phyloP scores from a whole-genome alignment of 1,140 invertebrate genomes.

The Lethrus apterus region DNA sequence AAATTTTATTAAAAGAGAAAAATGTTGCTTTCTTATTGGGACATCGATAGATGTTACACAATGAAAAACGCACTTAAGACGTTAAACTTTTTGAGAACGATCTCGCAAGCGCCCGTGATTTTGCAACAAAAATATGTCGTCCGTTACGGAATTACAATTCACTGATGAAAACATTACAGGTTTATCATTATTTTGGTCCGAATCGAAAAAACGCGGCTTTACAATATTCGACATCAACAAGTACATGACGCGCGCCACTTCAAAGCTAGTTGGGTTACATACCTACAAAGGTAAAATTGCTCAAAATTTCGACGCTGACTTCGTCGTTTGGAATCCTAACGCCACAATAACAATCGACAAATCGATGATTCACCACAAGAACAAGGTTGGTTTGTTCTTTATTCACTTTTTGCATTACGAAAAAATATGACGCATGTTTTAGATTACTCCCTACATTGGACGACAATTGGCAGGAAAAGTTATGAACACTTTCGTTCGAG shows the following conservation, averaged over 20 bases:
- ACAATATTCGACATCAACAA: slow-evolving; percentile 48
- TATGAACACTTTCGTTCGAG: slow-evolving; percentile 52
- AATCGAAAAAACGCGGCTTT: slow-evolving; percentile 45
- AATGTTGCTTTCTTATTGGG: no score
- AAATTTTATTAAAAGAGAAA: no score
- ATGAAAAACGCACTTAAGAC: no score
- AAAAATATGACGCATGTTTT: slow-evolving; percentile 24
- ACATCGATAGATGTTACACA: no score
- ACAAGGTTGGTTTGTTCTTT: slow-evolving; percentile 44
- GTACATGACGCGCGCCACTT: slow-evolving; percentile 53
- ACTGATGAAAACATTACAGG: no score
- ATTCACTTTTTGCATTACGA: slow-evolving; percentile 27
- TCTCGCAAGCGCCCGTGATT: no score
- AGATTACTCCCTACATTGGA: slow-evolving; percentile 52
- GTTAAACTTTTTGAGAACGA: no score
- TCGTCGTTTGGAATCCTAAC: slow-evolving; percentile 63
- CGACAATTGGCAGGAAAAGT: slow-evolving; percentile 49
- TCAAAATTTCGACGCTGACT: slow-evolving; percentile 61
- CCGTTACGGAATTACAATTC: no score
- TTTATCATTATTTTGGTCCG: slow-evolving; percentile 60
- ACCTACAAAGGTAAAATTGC: slow-evolving; percentile 52
- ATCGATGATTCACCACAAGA: slow-evolving; percentile 49
- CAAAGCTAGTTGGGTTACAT: slow-evolving; percentile 53
- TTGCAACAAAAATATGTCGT: no score
- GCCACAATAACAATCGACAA: slow-evolving; percentile 47